Conservation (phyloP, 35 echinoderm and acorn worm genomes). For the Heliocidaris tuberculata region DNA sequence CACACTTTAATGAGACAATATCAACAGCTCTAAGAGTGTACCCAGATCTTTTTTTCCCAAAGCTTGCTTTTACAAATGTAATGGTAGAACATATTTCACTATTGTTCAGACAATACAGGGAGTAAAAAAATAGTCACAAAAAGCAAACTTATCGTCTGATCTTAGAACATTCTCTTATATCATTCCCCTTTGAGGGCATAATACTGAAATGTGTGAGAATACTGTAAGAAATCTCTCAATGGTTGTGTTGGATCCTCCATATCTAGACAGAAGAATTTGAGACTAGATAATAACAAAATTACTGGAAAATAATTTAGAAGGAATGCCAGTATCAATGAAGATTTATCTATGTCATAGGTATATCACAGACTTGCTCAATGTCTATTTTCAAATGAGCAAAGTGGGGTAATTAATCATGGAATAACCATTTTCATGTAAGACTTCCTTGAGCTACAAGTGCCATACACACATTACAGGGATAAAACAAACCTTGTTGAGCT, state of each 20-base stretch:
- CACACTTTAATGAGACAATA: too few species aligned
- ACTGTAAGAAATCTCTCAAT: not conserved
- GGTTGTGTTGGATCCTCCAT: not conserved
- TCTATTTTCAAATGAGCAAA: too few species aligned
- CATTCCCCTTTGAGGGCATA: not conserved
- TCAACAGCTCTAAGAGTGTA: too few species aligned
- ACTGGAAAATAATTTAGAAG: too few species aligned
- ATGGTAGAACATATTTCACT: not conserved
- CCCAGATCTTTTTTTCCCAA: too few species aligned
- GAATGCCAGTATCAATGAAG: too few species aligned
- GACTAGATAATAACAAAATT: not conserved
- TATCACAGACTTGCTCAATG: too few species aligned
- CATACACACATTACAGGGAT: not conserved
- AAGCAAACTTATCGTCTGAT: not conserved
- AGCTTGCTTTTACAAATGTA: too few species aligned
- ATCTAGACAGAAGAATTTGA: not conserved
- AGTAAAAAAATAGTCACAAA: not conserved
- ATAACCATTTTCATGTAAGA: too few species aligned
- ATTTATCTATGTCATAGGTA: too few species aligned
- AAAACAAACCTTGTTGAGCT: not conserved
- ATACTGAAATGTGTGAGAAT: conserved; percentile 36
- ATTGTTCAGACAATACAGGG: not conserved
- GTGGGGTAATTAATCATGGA: too few species aligned
- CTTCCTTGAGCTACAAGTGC: too few species aligned
- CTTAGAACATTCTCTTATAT: not conserved